Base-by-base conservation (phyloP, 1,140 invertebrate species). In the Achatina immaculata region DNA sequence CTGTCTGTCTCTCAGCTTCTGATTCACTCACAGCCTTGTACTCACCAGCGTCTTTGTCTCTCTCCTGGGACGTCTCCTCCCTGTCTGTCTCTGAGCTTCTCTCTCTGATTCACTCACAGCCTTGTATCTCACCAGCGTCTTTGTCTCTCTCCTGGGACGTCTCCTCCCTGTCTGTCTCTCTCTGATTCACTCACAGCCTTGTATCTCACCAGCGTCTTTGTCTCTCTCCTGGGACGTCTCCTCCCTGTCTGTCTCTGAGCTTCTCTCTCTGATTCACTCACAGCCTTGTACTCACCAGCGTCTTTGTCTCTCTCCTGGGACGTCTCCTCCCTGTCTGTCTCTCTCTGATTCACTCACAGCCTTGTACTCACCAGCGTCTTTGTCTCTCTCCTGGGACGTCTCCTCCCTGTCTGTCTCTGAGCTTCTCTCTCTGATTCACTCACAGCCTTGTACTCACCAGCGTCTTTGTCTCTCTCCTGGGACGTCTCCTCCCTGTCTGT, bases 191-290 rank as follows among this genome's bases (percentile, higher is more conserved):
- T n/a, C n/a, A n/a, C n/a, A n/a, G n/a, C n/a, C n/a, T n/a, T n/a
- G n/a, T n/a, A n/a, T n/a, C n/a, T n/a, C n/a, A n/a, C n/a, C n/a
- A n/a, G n/a, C n/a, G n/a, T n/a, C n/a, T n/a, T n/a, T n/a, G n/a
- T n/a, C n/a, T n/a, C n/a, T n/a, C n/a, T n/a, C n/a, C n/a, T n/a
- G n/a, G n/a, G n/a, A n/a, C n/a, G n/a, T n/a, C n/a, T n/a, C n/a
- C n/a, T n/a, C n/a, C n/a, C n/a, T n/a, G n/a, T n/a, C n/a, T n/a
- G n/a, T n/a, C n/a, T n/a, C n/a, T n/a, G 11, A 9, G 9, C 69
- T 48, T 72, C 69, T 72, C 69, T 38, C 69, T 42, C 69, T 72
- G n/a, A n/a, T n/a, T 34, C n/a, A 7, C 45, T 19, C 45, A 48
- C 45, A 11, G 19, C 19, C 45, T 48, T 19, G 45, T 19, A 11